Evolutionary conservation across 2,888 invertebrate genomes (phyloP), one percentile per base, ranked within the genome.

Genomic region (Caenorhabditis sp.): DNA sequence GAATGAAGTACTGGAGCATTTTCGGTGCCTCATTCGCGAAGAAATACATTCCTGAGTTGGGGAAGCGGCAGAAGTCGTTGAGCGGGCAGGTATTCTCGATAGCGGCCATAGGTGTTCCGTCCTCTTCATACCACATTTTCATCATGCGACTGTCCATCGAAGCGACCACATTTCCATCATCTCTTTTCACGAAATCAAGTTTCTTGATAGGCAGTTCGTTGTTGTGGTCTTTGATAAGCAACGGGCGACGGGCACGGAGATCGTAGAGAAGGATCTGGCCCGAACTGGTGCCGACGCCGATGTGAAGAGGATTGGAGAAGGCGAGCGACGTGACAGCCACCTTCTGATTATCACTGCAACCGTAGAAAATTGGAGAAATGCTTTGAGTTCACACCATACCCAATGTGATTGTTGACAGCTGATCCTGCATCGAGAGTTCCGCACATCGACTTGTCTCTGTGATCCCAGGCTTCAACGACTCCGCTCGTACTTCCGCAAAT

Each of bases 391-490:
- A n/a, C n/a, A n/a, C n/a, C n/a, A n/a, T n/a, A 82, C 83, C 73
- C 71, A 11, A 71, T 45, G 15, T 80, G 46, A 39, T 73, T 68
- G 13, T 59, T 68, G 1, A 83, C 45, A 8, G 71, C 59, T 6
- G 78, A 22, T 22, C 94, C 95, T 89, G 94, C 95, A 90, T 98
- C 96, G 22, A 99, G 90, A 17, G 92, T 92, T 7, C 93, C 94
- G 81, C 94, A 95, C 89, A 93, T 92, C 30, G 92, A 92, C 84
- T 93, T 93, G 2, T 92, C 92, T 72, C 99, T 92, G 9, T 96
- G 95, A 91, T 99, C 99, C 96, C 96, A 99, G 3, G 96, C 96
- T 90, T 99, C 97, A 0, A 99, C 93, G 84, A 93, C 93, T 0
- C 98, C 98, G 88, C 90, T 83, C n/a, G 76, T 61, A 1, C 85